Conservation (phyloP, 2,888 invertebrate species). For the Drosophila fulvimacula region DNA sequence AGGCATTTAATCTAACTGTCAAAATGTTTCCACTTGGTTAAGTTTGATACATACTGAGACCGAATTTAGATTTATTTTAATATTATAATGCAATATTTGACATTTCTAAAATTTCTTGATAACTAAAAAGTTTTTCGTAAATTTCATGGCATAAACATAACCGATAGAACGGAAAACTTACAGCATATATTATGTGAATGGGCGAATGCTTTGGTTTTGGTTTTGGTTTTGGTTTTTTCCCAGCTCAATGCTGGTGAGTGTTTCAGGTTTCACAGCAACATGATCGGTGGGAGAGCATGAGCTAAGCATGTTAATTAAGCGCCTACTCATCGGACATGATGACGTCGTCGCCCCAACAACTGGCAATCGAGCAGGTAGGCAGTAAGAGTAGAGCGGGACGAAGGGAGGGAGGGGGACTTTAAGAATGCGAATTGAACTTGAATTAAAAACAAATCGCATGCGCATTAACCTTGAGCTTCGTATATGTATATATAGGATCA, state of each 20-base stretch:
- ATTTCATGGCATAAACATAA: not conserved
- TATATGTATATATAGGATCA: constrained; percentile 9
- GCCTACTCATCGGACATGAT: constrained; percentile 49
- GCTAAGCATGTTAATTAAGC: constrained; percentile 59
- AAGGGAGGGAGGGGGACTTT: not conserved
- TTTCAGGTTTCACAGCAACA: constrained; percentile 16
- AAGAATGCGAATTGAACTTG: constrained; percentile 76
- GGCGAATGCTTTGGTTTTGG: constrained; percentile 11
- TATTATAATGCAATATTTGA: not conserved
- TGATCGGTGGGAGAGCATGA: constrained; percentile 37
- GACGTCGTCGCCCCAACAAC: constrained; percentile 10
- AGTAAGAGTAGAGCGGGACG: not conserved
- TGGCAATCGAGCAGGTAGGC: constrained; percentile 3
- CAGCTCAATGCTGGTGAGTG: constrained; percentile 24
- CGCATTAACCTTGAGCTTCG: constrained; percentile 54
- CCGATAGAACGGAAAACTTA: not conserved
- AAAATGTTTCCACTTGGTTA: not conserved
- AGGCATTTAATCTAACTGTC: not conserved
- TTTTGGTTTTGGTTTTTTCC: constrained; percentile 11
- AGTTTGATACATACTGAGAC: too few relatives aligned
- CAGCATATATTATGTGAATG: constrained; percentile 19
- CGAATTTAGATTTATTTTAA: not conserved
- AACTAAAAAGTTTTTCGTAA: not conserved
- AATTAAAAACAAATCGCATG: constrained; percentile 54
- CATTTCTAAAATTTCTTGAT: too few relatives aligned